A percentile compares a stretch with the other conserved stretches of the same genome.
These are phyloP conservation scores for Malurus cyaneus DNA, from an alignment of 2,113 vertebrate species.

Conservation along the genomic window DNA sequence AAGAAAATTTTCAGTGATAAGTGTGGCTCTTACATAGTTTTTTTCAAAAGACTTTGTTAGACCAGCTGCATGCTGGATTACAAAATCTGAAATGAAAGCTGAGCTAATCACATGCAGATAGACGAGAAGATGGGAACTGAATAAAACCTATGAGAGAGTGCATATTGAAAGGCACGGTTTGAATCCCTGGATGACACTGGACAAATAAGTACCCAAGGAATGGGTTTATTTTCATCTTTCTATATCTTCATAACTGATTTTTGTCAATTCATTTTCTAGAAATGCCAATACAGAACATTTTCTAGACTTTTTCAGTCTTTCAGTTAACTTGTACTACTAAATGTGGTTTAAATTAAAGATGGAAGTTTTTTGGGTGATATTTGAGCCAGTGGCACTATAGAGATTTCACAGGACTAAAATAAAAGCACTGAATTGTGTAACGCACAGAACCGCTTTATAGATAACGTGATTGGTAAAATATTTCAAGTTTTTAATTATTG, in stretches of 20 bases:
- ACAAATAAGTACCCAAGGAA: not conserved
- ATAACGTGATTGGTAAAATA: not conserved
- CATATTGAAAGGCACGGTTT: not conserved
- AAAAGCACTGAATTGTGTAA: not conserved
- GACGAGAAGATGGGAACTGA: not conserved
- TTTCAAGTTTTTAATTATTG: not conserved
- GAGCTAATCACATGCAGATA: not conserved
- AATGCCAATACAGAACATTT: not conserved
- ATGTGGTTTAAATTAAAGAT: not conserved
- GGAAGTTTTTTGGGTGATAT: not conserved
- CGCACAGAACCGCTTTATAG: not conserved
- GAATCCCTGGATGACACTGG: not conserved
- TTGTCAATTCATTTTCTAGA: not conserved
- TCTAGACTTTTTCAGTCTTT: not conserved
- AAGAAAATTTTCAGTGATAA: not conserved
- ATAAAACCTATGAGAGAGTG: not conserved
- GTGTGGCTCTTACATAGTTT: not conserved
- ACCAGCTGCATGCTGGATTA: not conserved
- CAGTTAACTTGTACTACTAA: not conserved
- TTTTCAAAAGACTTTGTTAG: not conserved
- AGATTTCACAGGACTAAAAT: not conserved
- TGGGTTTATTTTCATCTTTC: not conserved
- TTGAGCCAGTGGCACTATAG: not conserved
- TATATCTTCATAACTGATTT: not conserved
- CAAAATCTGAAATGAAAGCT: not conserved